These are phyloP conservation scores for Tor tambroides DNA, from an alignment of 2,113 vertebrate species.

Conservation along the genomic window DNA sequence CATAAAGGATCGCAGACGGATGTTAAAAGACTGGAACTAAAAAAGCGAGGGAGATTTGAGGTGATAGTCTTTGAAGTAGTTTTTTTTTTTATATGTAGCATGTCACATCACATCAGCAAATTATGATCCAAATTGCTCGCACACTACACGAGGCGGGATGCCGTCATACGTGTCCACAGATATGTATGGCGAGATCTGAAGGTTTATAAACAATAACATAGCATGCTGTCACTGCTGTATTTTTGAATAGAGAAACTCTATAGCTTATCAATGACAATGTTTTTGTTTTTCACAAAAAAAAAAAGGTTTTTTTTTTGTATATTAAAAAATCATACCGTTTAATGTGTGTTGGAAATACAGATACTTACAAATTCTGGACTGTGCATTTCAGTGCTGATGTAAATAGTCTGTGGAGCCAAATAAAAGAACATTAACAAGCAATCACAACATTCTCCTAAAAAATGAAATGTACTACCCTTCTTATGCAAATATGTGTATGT, in stretches of 20 bases:
- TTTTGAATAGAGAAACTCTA: conserved; percentile 10
- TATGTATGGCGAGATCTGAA: conserved; percentile 60
- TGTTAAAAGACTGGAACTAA: conserved; percentile 45
- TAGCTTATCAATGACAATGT: conserved; percentile 23
- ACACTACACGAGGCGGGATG: conserved; percentile 47
- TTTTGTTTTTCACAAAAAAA: background rate
- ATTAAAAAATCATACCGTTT: background rate
- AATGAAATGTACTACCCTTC: background rate
- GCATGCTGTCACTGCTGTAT: conserved; percentile 10
- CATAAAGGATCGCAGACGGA: conserved; percentile 18
- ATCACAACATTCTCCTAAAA: background rate
- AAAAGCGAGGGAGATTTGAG: conserved; percentile 39
- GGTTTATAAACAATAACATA: conserved; percentile 59
- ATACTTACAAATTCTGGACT: conserved; percentile 11
- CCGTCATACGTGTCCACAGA: conserved; percentile 50
- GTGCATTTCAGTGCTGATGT: background rate
- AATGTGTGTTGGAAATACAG: background rate
- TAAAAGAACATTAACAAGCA: background rate
- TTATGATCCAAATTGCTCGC: conserved; percentile 61
- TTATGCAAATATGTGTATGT: conserved; percentile 12
- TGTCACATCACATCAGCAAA: conserved; percentile 57
- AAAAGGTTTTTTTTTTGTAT: background rate
- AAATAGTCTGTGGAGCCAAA: background rate
- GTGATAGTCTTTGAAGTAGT: conserved; percentile 46
- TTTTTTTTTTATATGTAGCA: conserved; percentile 34